Base-by-base conservation (phyloP, 2,113 vertebrate species). In the Lophochroa leadbeateri region DNA sequence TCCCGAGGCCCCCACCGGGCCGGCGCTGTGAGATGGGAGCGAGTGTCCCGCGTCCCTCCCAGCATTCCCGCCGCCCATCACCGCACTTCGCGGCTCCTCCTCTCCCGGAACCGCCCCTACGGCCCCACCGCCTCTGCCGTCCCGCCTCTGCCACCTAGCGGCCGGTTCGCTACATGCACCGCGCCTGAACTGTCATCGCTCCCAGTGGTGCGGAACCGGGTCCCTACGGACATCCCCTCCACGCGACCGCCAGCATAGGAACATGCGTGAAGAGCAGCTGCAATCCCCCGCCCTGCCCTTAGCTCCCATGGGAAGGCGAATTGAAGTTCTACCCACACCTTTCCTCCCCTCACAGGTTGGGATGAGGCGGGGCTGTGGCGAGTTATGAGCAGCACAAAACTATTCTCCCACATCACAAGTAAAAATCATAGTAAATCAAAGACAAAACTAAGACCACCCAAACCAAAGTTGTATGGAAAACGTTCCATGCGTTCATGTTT, bases 311-410 rank as follows among this genome's bases (percentile, higher is more conserved):
- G 57, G 33, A 58, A 58, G 13, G 33, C 33, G 57, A 58, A 23
- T 0, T 35, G 57, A 58, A 58, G 21, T 24, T 58, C 31, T 58
- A 35, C 9, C 33, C 20, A 35, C 33, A 35, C 16, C 57, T 23
- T 58, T 16, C 13, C 14, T 13, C 28, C 57, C 4, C 9, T 3
- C 57, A 24, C 21, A 58, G 13, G 4, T 23, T 23, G 21, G 33
- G 43, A 7, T 2, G 28, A 28, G 18, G 11, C 11, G 8, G 8
- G 28, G 2, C 13, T 0, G 29, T 3, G 14, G 2, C 0, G 6
- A 44, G 24, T 9, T 19, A 5, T 0, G 16, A 28, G 53, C 35
- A 11, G 31, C 72, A 11, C 49, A 10, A 15, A 47, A 10, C 4
- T 10, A 6, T 13, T 52, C 24, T n/a, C 44, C 68, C 17, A 44